Evolutionary conservation across 2,888 invertebrate genomes (phyloP).

Genomic region (Lycocerus yunnanus): DNA sequence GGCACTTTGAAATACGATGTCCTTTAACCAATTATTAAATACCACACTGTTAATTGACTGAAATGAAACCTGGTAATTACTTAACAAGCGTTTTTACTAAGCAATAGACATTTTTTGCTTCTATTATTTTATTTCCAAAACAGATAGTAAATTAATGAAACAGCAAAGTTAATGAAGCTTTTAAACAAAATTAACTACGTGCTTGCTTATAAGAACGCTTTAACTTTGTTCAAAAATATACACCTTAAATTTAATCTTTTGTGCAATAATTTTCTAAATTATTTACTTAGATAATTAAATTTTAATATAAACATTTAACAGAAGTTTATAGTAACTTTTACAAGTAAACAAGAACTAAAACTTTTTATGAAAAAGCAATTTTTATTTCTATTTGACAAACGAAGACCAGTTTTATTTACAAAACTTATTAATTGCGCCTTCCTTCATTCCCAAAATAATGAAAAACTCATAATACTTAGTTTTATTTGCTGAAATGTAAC

Average conservation of each 20-base stretch:
- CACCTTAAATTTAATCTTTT: background rate
- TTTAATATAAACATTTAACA: background rate
- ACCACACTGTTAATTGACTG: conserved; percentile 48
- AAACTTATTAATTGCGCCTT: background rate
- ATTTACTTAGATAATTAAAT: background rate
- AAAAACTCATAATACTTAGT: background rate
- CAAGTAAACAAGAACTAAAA: background rate
- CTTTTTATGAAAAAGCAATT: background rate
- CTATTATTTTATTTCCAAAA: background rate
- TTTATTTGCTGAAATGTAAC: background rate
- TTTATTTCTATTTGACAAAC: background rate
- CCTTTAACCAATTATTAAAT: conserved; percentile 48
- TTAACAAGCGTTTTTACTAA: conserved; percentile 9
- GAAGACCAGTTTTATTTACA: background rate
- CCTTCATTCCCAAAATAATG: background rate
- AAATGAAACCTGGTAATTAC: conserved; percentile 35
- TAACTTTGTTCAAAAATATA: background rate
- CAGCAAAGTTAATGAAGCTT: background rate
- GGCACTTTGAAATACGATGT: conserved; percentile 51
- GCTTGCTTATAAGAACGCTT: background rate
- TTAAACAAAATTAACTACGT: background rate
- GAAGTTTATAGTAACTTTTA: background rate
- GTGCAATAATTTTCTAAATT: background rate
- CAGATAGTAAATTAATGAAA: background rate
- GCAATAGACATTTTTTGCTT: background rate